Evolutionary conservation across 2,797 vertebrate genomes (phyloP).

Genomic region (Cynopterus sphinx): DNA sequence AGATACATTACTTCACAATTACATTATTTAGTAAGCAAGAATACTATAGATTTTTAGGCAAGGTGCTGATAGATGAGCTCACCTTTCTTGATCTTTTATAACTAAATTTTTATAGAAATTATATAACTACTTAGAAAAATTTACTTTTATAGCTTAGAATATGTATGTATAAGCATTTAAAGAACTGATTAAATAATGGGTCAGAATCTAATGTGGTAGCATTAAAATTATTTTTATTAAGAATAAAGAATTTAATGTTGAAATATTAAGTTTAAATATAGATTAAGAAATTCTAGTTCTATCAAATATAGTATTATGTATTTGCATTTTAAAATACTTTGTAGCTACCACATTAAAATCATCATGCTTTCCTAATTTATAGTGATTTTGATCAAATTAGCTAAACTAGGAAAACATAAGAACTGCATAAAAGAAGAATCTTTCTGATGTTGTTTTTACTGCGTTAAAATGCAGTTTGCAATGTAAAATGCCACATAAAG

Average conservation of each 20-base stretch:
- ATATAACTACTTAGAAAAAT: background rate
- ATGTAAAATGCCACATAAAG: slow-evolving; percentile 53
- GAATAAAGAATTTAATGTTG: background rate
- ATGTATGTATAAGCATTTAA: background rate
- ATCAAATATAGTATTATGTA: background rate
- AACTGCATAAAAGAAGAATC: background rate
- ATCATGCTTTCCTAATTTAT: slow-evolving; percentile 45
- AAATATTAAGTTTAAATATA: background rate
- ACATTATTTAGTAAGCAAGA: slow-evolving; percentile 23
- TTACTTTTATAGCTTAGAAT: background rate
- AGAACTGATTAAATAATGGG: background rate
- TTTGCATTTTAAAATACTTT: slow-evolving; percentile 49
- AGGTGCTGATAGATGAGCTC: background rate
- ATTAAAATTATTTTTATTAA: slow-evolving; percentile 47
- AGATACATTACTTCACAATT: slow-evolving; percentile 24
- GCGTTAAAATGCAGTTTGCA: slow-evolving; percentile 49
- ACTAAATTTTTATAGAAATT: background rate
- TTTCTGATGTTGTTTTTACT: slow-evolving; percentile 56
- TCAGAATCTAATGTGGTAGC: background rate
- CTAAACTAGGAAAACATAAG: slow-evolving; percentile 16
- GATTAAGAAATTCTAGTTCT: background rate
- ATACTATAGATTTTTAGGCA: slow-evolving; percentile 20
- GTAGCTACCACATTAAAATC: slow-evolving; percentile 18
- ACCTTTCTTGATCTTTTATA: slow-evolving; percentile 15
- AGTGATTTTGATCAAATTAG: slow-evolving; percentile 61